A percentile compares a stretch with the other conserved stretches of the same genome.
phyloP scores from a whole-genome alignment of 2,888 invertebrate species.

The Drosophila nr. perissopoda region DNA sequence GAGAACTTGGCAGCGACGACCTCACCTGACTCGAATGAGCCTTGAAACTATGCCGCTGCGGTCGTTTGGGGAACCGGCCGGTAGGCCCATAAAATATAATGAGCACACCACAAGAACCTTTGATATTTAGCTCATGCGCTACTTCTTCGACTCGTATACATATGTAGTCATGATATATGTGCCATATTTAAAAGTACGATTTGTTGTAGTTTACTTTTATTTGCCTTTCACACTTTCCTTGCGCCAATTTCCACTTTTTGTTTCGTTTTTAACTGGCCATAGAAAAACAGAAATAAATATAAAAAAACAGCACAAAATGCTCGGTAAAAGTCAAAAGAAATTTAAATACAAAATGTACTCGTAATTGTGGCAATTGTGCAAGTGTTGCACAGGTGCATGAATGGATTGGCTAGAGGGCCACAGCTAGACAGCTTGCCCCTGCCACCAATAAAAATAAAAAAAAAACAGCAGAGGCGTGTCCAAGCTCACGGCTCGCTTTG shows the following conservation, averaged over 20 bases:
- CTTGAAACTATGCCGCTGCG: conserved; percentile 61
- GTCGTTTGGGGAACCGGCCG: conserved; percentile 42
- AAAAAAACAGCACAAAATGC: conserved; percentile 29
- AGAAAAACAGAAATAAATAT: background rate
- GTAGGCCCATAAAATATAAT: conserved; percentile 74
- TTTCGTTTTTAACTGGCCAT: conserved; percentile 58
- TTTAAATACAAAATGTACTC: conserved; percentile 54
- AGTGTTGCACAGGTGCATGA: conserved; percentile 7
- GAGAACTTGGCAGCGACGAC: conserved; percentile 59
- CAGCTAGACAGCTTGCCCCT: conserved; percentile 6
- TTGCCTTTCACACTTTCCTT: conserved; percentile 79
- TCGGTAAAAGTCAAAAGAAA: conserved; percentile 61
- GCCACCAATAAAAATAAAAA: conserved; percentile 2
- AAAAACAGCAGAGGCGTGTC: conserved; percentile 34
- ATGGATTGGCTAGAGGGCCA: conserved; percentile 17
- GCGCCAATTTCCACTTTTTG: conserved; percentile 73
- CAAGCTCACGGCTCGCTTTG: conserved; percentile 13
- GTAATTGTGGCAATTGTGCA: conserved; percentile 43
- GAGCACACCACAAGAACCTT: conserved; percentile 65
- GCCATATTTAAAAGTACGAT: conserved; percentile 9
- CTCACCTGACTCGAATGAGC: conserved; percentile 62
- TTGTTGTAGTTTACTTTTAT: conserved; percentile 37
- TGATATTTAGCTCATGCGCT: conserved; percentile 66
- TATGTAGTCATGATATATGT: conserved; percentile 13
- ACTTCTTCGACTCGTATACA: conserved; percentile 14